Conservation (phyloP, 1,140 invertebrate genomes). For the Bombus soroeensis region DNA sequence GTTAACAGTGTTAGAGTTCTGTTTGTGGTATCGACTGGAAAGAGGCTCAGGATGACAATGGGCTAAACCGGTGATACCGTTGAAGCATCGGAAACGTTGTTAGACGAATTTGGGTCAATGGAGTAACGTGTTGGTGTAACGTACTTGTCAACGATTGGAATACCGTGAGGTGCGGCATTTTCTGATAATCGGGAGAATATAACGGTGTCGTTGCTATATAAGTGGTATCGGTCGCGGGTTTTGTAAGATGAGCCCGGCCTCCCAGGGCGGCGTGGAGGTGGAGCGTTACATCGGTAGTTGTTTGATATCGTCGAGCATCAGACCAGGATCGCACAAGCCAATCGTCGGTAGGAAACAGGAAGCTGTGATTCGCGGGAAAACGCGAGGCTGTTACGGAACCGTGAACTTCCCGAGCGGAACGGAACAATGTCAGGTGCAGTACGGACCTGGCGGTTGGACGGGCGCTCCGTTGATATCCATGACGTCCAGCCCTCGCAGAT, state of each 20-base stretch:
- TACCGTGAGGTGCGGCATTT: conserved; percentile 8
- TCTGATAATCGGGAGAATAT: background rate
- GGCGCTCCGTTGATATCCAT: conserved; percentile 88
- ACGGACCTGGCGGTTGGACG: conserved; percentile 83
- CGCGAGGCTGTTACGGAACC: conserved; percentile 52
- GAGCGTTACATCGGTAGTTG: conserved; percentile 87
- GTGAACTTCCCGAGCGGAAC: conserved; percentile 57
- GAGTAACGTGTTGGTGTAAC: conserved; percentile 40
- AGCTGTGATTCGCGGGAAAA: conserved; percentile 31
- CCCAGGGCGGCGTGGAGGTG: conserved; percentile 84
- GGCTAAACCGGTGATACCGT: conserved; percentile 41
- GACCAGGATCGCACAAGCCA: conserved; percentile 79
- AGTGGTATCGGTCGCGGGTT: conserved; percentile 32
- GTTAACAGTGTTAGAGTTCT: background rate
- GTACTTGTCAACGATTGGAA: background rate
- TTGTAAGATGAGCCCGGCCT: conserved; percentile 85
- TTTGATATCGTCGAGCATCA: conserved; percentile 83
- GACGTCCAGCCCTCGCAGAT: conserved; percentile 75
- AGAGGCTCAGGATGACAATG: conserved; percentile 42
- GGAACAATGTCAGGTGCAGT: conserved; percentile 74
- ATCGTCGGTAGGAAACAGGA: conserved; percentile 67
- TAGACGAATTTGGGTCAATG: conserved; percentile 32
- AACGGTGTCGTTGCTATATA: background rate
- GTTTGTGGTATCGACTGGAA: background rate
- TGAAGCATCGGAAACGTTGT: no score